Conservation (phyloP, 2,888 invertebrate species). For the Elegia similella region DNA sequence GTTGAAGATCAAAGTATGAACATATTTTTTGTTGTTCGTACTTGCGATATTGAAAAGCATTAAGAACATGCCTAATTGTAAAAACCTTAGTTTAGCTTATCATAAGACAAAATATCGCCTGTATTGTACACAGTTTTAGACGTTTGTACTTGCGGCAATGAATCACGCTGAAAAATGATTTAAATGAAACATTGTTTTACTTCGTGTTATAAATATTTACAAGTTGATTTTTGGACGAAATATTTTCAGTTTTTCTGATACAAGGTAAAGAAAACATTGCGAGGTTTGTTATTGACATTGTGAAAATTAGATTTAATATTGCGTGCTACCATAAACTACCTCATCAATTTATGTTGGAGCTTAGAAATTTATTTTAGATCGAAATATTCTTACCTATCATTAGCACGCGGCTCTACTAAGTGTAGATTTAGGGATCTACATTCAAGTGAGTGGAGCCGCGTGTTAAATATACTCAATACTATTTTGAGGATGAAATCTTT, state of each 20-base stretch:
- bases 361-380: too few relatives aligned
- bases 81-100: neutral
- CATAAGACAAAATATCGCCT: neutral
- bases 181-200: conserved; percentile 13
- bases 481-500: too few relatives aligned
- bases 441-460: too few relatives aligned
- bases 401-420: too few relatives aligned
- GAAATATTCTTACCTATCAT: neutral
- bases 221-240: conserved; percentile 3
- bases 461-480: too few relatives aligned
- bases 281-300: conserved; percentile 1
- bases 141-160: neutral
- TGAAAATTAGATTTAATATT: neutral
- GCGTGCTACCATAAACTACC: neutral
- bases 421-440: too few relatives aligned
- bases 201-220: conserved; percentile 14
- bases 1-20: neutral
- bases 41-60: too few relatives aligned
- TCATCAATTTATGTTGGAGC: too few relatives aligned
- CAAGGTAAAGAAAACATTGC: conserved; percentile 4
- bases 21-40: too few relatives aligned
- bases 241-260: conserved; percentile 4
- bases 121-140: too few relatives aligned
- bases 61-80: neutral
- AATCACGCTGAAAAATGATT: conserved; percentile 14